Base-by-base conservation (phyloP, 2,113 vertebrate genomes). In the Platysternon megacephalum region DNA sequence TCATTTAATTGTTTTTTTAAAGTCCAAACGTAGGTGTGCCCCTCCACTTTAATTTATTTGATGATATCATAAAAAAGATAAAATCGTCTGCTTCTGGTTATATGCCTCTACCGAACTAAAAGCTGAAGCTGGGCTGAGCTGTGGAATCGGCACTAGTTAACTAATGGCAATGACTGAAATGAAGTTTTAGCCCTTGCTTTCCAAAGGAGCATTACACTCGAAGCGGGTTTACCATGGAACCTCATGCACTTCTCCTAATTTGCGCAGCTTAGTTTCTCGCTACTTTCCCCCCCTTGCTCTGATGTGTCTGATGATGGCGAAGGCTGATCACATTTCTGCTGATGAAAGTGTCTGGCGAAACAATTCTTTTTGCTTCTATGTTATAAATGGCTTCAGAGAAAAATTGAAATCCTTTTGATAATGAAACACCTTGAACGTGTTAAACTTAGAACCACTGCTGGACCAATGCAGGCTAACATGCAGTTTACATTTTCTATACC, bases 31-130 rank as follows among this genome's bases (percentile, higher is more conserved):
- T 61, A 90, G 97, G 96, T 83, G 97, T 96, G 87, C 42, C 42
- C 42, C 79, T 91, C 87, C 84, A 52, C 95, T 97, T 94, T 97
- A 97, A 96, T 97, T 96, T 97, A 95, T 97, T 94, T 97, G 95
- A 97, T 97, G 94, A 96, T 94, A 95, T 95, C 95, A 94, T 92
- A 96, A 95, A 83, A 93, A 89, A 65, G 93, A 82, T 85, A 95
- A 74, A 86, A 51, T 89, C 93, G 81, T 84, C 44, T 95, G 49
- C 87, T 82, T 86, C 90, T 95, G 55, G 2, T 85, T 65, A 5
- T 86, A 90, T 93, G 94, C 87, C 90, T 90, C 87, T 85, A 51
- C 74, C 61, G 79, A 87, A 89, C 92, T 89, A 12, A 88, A 93
- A 28, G 42, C n/a, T 14, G 93, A 97, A 86, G 83, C 82, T n/a